Evolutionary conservation across 2,888 invertebrate genomes (phyloP).

Genomic region (Euproctis similis): DNA sequence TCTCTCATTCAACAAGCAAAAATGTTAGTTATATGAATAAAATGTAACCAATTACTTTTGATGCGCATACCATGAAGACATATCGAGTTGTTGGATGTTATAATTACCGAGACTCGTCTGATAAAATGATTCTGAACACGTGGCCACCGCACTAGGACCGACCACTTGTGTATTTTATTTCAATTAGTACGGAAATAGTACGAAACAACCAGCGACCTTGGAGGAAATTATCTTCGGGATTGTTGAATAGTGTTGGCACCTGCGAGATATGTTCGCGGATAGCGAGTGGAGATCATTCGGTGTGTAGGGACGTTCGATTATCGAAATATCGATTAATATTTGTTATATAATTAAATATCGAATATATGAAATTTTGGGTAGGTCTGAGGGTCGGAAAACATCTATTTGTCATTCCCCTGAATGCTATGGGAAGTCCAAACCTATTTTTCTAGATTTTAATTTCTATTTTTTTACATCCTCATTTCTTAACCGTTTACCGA

Average conservation of each 20-base stretch:
- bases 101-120: constrained; percentile 9
- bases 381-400: too few species aligned
- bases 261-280: constrained; percentile 8
- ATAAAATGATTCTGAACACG: constrained; percentile 5
- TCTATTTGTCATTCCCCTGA: too few species aligned
- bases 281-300: constrained; percentile 2
- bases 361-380: too few species aligned
- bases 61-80: constrained; percentile 1
- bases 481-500: too few species aligned
- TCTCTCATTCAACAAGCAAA: neutral
- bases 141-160: constrained; percentile 16
- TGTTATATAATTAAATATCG: too few species aligned
- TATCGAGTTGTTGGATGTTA: constrained; percentile 1
- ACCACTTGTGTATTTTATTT: constrained; percentile 35
- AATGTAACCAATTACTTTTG: constrained; percentile 1
- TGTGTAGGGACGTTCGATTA: constrained; percentile 10
- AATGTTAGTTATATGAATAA: neutral
- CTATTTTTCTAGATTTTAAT: too few species aligned
- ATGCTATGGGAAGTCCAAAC: too few species aligned
- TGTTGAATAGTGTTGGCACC: constrained; percentile 15
- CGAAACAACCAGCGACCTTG: constrained; percentile 29
- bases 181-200: constrained; percentile 38
- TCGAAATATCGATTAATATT: too few species aligned
- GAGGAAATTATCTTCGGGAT: constrained; percentile 20
- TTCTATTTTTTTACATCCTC: too few species aligned